Base-by-base conservation (phyloP, 2,888 invertebrate genomes). In the Lepetodrilus schrolli region DNA sequence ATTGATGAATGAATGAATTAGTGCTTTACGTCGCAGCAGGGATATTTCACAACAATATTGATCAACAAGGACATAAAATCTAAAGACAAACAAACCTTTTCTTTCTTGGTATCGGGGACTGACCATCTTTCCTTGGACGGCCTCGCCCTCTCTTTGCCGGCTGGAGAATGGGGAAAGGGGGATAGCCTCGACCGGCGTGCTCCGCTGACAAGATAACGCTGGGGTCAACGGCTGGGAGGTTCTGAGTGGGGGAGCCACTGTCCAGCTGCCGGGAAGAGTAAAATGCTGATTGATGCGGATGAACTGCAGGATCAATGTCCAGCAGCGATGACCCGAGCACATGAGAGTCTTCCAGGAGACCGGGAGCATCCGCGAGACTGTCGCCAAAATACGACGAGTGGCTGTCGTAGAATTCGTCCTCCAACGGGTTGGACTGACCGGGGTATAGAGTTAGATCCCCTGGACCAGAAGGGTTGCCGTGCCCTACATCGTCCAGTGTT, bases 91-190 rank as follows among this genome's bases (percentile, higher is more conserved):
- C 47, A 58, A 58, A 73, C 77, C 74, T 78, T 68, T 72, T 58
- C 77, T 78, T 81, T 66, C 75, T 75, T 21, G 74, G 73, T 30
- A 77, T 71, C n/a, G 80, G 78, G 2, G 85, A 85, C 73, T 80
- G 77, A 74, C 94, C 94, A 90, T 95, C 95, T 86, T 95, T 95
- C 78, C 95, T 92, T 10, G 95, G 95, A 84, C 95, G 92, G 13
- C 95, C 95, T 20, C 95, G 94, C 66, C 95, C 95, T 79, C 95
- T 92, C 80, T 94, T 93, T 1, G 17, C 43, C 4, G 68, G 68
- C 26, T 68, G 38, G 23, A 68, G 38, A 23, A 68, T 30, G 13
- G 68, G 58, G n/a, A 30, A 58, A n/a, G 58, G 58, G 58, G 58
- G 58, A 34, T 58, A 58, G 34, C 58, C 34, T 30, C 58, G 58